Conservation (phyloP, 2,797 vertebrate genomes). For the Echiichthys vipera region DNA sequence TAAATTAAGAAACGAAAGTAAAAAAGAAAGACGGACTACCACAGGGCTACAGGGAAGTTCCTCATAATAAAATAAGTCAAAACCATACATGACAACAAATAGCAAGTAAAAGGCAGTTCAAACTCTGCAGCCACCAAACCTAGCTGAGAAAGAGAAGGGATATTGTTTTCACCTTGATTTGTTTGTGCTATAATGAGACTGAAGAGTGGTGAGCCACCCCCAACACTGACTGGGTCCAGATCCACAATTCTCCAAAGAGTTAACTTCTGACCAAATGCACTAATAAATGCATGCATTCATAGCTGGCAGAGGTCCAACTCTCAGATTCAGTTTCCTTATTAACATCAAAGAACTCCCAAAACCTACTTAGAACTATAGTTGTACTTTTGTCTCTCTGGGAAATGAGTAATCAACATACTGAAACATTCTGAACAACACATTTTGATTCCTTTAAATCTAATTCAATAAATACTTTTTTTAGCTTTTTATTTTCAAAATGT, state of each 20-base stretch:
- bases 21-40: too few species aligned
- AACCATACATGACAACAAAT: background rate
- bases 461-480: too few species aligned
- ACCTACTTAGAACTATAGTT: background rate
- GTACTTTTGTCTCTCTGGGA: too few species aligned
- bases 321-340: slow-evolving; percentile 12
- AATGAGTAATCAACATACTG: too few species aligned
- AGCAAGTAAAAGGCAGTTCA: background rate
- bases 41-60: background rate
- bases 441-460: too few species aligned
- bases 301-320: background rate
- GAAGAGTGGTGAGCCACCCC: background rate
- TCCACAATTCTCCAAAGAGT: background rate
- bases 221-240: background rate
- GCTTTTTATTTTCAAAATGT: background rate
- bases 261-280: background rate
- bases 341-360: background rate
- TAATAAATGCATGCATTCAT: background rate
- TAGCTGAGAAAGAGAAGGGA: background rate
- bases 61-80: background rate
- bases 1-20: too few species aligned
- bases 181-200: background rate
- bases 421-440: too few species aligned
- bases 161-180: background rate
- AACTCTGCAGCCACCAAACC: background rate